phyloP scores from a whole-genome alignment of 1,140 invertebrate genomes.

The Leptonema lineaticorne region DNA sequence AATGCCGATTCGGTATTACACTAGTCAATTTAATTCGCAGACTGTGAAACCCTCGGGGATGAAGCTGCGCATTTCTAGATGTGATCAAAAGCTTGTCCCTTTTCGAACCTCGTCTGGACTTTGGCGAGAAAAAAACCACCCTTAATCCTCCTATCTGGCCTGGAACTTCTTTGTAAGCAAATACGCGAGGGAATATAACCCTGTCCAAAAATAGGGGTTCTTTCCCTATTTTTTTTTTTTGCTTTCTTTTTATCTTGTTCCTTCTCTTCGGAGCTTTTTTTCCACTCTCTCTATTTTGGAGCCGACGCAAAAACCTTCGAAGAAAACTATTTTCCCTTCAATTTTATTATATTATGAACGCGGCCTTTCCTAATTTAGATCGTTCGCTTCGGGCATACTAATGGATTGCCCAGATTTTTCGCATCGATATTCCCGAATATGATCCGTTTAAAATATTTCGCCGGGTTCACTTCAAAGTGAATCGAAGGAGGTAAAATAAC shows the following conservation, averaged over 20 bases:
- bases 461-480: no score
- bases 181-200: constrained; percentile 24
- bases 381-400: constrained; percentile 6
- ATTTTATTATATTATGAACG: constrained; percentile 16
- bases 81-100: constrained; percentile 19
- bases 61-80: neutral
- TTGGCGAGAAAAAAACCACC: neutral
- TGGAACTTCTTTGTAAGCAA: constrained; percentile 30
- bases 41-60: neutral
- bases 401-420: neutral
- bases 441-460: neutral
- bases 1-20: neutral
- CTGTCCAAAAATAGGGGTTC: constrained; percentile 16
- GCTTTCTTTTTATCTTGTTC: no score
- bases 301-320: neutral
- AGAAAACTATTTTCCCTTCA: constrained; percentile 23
- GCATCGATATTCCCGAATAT: neutral
- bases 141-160: neutral
- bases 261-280: neutral
- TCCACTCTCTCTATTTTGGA: neutral
- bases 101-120: neutral
- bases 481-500: no score
- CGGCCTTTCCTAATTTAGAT: neutral
- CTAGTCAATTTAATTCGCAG: constrained; percentile 12
- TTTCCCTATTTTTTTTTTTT: constrained; percentile 7